Conservation (phyloP, 2,888 invertebrate genomes). For the Epinotia bilunana region DNA sequence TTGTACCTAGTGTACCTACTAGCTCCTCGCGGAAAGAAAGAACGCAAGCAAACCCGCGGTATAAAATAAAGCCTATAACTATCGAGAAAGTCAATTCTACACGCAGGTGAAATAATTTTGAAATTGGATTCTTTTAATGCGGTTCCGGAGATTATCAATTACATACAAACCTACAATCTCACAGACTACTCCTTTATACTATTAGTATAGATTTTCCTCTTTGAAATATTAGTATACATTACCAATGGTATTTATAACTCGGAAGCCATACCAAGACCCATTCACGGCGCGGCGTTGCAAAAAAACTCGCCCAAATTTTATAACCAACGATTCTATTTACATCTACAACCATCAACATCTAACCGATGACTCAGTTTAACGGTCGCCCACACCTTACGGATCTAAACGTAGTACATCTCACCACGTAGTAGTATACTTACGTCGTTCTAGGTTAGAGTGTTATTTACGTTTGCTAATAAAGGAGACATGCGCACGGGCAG, state of each 20-base stretch:
- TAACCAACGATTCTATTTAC: constrained; percentile 43
- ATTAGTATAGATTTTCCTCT: no score
- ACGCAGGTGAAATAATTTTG: no score
- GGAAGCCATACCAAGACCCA: constrained; percentile 7
- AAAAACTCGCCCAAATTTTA: constrained; percentile 25
- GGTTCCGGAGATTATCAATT: no score
- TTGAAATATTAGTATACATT: no score
- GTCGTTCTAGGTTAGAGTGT: constrained; percentile 3
- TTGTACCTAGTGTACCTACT: no score
- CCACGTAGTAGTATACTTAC: background rate
- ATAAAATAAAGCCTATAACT: background rate
- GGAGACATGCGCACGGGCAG: constrained; percentile 10
- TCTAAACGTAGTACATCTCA: constrained; percentile 12
- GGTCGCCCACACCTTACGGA: constrained; percentile 39
- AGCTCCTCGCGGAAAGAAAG: no score
- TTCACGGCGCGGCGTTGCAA: constrained; percentile 35
- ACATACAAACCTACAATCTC: no score
- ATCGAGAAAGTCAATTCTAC: no score
- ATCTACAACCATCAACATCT: constrained; percentile 39
- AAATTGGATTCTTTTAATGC: no score
- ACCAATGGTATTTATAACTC: constrained; percentile 1
- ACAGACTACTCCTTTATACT: no score
- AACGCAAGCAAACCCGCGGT: no score
- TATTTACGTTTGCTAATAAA: constrained; percentile 26
- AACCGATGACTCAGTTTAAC: constrained; percentile 47